Evolutionary conservation across 2,113 vertebrate species (phyloP), one percentile per base, ranked within the genome.

Genomic region (Peromyscus leucopus): DNA sequence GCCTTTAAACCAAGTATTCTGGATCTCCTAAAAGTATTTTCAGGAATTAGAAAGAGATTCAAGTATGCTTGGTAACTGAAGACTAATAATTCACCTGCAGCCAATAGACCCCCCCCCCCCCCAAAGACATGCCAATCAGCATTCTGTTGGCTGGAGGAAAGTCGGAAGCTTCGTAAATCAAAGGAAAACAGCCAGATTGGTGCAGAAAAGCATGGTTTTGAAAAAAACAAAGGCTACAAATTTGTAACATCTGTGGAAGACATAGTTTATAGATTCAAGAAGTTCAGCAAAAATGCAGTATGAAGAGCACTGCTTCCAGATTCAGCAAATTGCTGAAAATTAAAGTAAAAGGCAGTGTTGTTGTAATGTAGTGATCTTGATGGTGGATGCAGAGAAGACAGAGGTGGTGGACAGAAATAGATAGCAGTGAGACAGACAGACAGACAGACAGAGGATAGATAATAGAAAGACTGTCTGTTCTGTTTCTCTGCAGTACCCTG

Each of bases 231-330:
- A 22, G 16, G 1, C 72, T 78, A 55, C 26, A 89, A 42, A 85
- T 89, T 92, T 79, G 4, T 33, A 39, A 84, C 59, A 85, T 94
- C 71, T 89, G 57, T 65, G 22, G 78, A 94, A 94, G 24, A 67
- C 6, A 59, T 65, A 85, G 59, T 89, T 79, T 89, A 75, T 24
- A 74, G 59, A 92, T 85, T 89, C 28, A 76, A 75, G 67, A 89
- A 55, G 13, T 39, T 84, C 59, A 85, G 36, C 1, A 13, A 91
- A 80, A 88, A 55, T 63, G 9, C 7, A 72, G 19, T 57, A 63
- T 21, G 28, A 91, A 95, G 46, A 74, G 74, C 74, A 67, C 24
- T 46, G 28, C 16, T 26, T 16, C 57, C 39, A 78, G 33, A 55
- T 19, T 90, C 59, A 67, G 89, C 65, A 80, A 93, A 67, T 1